Evolutionary conservation across 2,797 vertebrate species (phyloP), one percentile per base, ranked within the genome.

Genomic region (Eremophila alpestris): DNA sequence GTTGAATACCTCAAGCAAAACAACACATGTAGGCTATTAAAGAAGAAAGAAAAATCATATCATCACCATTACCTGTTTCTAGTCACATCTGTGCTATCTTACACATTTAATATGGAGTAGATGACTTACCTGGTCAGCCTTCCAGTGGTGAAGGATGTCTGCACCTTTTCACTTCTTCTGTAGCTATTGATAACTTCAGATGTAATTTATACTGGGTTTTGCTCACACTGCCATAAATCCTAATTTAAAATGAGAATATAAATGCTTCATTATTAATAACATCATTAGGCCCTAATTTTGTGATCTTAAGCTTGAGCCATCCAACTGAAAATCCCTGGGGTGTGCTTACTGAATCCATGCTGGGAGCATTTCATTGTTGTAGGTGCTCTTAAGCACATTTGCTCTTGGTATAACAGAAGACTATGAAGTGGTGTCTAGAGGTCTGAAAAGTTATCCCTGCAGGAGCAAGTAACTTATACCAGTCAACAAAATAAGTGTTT

Each of bases 261-360:
- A 85, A 54, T 62, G 36, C 48, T 84, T 89, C 48, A 51, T 86
- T 92, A 63, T 81, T 94, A 86, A 88, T 83, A 58, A 55, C 85
- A 30, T 83, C 36, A 65, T 95, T 87, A 94, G 22, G n/a, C 84
- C 76, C 48, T 91, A 62, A 78, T 91, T 90, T 91, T 89, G 91
- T 88, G 69, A 71, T 83, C 36, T 84, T 81, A 83, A 93, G 65
- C 51, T 81, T 52, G 73, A 83, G 34, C 52, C 24, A 4, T 70
- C 52, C 41, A 18, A 1, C 24, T 70, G 45, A 83, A 83, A 87
- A 75, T 67, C 76, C 45, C 32, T 79, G 34, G 29, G 13, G 3
- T 38, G 18, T 59, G 59, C 73, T 95, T 81, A 74, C 62, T 71
- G 71, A 89, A 38, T 64, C 30, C 2, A 7, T 54, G 29, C 69